Percentiles rank a stretch among this genome's conserved stretches.
These are phyloP conservation scores for Peromyscus californicus DNA, from an alignment of 2,113 vertebrate genomes.

Conservation along the genomic window DNA sequence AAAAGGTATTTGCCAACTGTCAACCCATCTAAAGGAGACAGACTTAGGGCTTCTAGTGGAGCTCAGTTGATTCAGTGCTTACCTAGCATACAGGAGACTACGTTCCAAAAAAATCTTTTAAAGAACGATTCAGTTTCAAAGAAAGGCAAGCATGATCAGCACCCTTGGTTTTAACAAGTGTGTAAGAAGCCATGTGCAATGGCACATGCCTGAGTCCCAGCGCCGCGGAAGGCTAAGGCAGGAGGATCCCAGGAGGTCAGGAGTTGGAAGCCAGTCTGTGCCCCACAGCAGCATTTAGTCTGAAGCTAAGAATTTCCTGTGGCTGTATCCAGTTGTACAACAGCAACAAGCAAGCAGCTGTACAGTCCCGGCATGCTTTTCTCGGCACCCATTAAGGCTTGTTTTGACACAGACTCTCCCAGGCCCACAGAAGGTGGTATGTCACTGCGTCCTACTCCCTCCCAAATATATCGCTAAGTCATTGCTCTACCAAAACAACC, in stretches of 20 bases:
- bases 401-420: background rate
- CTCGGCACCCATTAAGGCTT: background rate
- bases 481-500: slow-evolving; percentile 72
- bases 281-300: background rate
- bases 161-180: background rate
- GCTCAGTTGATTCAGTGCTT: background rate
- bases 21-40: background rate
- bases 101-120: background rate
- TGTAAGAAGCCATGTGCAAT: background rate
- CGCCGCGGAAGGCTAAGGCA: background rate
- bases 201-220: background rate
- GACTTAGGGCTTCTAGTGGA: background rate
- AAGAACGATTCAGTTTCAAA: background rate
- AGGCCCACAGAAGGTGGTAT: slow-evolving; percentile 9
- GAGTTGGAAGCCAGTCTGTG: background rate
- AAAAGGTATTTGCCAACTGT: background rate
- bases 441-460: background rate
- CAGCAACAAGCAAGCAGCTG: background rate
- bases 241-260: background rate
- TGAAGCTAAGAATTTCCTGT: background rate
- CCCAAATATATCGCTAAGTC: slow-evolving; percentile 51
- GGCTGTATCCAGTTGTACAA: background rate
- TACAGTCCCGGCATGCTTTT: background rate
- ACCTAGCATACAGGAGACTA: background rate
- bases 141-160: background rate